Conservation (phyloP, 2,113 vertebrate genomes). For the Pycnonotus jocosus region DNA sequence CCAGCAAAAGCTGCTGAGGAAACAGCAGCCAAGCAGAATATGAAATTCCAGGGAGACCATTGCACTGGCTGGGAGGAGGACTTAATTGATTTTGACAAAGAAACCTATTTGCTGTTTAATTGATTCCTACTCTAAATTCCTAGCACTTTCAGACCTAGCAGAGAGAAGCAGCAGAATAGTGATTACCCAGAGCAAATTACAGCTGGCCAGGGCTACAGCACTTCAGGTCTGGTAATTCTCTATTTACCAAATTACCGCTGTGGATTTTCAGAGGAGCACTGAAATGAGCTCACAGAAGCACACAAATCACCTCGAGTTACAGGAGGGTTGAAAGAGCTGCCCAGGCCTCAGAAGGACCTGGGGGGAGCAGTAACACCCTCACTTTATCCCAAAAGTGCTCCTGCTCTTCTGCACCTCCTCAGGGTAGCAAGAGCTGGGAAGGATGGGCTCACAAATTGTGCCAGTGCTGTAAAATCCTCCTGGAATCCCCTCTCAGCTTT, state of each 20-base stretch:
- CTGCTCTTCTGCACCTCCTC: neutral
- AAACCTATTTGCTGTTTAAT: constrained; percentile 79
- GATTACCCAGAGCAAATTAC: constrained; percentile 61
- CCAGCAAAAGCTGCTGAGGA: constrained; percentile 26
- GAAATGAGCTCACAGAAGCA: neutral
- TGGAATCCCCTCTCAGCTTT: neutral
- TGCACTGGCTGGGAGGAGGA: constrained; percentile 7
- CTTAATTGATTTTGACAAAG: constrained; percentile 72
- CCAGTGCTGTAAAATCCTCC: neutral
- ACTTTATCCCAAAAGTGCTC: neutral
- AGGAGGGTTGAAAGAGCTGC: neutral
- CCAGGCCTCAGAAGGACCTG: neutral
- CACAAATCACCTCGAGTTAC: neutral
- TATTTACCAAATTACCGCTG: constrained; percentile 32
- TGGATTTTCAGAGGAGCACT: constrained; percentile 13
- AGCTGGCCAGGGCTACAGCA: neutral
- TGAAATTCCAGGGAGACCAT: constrained; percentile 44
- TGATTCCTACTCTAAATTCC: constrained; percentile 75
- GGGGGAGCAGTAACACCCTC: neutral
- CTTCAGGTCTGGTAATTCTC: neutral
- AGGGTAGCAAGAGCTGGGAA: neutral
- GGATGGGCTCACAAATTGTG: rapidly evolving
- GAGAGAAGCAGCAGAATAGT: constrained; percentile 39
- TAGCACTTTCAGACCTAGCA: constrained; percentile 47
- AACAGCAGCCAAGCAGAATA: constrained; percentile 46